Evolutionary conservation across 1,140 invertebrate species (phyloP).

Genomic region (Euura lappo): DNA sequence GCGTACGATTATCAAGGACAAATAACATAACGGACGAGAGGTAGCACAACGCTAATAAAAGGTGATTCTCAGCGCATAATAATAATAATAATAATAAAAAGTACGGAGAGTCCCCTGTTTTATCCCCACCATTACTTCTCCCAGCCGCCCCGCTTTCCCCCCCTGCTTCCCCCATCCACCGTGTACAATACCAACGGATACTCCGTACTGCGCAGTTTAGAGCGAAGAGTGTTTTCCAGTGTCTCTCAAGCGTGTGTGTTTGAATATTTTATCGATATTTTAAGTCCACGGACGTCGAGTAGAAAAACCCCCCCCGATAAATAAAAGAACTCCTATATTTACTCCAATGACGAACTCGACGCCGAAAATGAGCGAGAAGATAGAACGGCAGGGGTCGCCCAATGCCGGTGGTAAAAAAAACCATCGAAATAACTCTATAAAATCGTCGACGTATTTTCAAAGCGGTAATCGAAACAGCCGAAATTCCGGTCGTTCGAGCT

Average conservation of each 20-base stretch:
- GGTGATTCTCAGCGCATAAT: neutral
- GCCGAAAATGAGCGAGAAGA: conserved; percentile 50
- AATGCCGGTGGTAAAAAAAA: conserved; percentile 43
- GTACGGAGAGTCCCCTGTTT: conserved; percentile 31
- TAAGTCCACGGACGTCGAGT: conserved; percentile 10
- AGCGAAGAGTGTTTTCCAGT: conserved; percentile 26
- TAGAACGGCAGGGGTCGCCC: conserved; percentile 52
- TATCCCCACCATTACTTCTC: conserved; percentile 16
- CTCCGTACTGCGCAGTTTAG: conserved; percentile 48
- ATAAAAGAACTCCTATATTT: conserved; percentile 11
- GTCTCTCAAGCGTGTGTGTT: neutral
- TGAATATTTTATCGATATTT: conserved; percentile 14
- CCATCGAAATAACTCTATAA: conserved; percentile 30
- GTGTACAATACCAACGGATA: conserved; percentile 26
- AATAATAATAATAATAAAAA: conserved; percentile 24
- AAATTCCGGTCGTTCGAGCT: conserved; percentile 37
- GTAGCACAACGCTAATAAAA: conserved; percentile 37
- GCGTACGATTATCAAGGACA: conserved; percentile 29
- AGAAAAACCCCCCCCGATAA: conserved; percentile 14
- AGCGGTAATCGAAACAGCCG: conserved; percentile 18
- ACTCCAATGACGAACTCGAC: conserved; percentile 55
- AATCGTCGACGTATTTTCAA: conserved; percentile 35
- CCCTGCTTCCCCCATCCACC: conserved; percentile 23
- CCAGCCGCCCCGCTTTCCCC: conserved; percentile 6
- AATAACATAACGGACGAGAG: conserved; percentile 30